Evolutionary conservation across 2,888 invertebrate genomes (phyloP), one percentile per base, ranked within the genome.

Genomic region (Galeopsomyia nigrocyanea): DNA sequence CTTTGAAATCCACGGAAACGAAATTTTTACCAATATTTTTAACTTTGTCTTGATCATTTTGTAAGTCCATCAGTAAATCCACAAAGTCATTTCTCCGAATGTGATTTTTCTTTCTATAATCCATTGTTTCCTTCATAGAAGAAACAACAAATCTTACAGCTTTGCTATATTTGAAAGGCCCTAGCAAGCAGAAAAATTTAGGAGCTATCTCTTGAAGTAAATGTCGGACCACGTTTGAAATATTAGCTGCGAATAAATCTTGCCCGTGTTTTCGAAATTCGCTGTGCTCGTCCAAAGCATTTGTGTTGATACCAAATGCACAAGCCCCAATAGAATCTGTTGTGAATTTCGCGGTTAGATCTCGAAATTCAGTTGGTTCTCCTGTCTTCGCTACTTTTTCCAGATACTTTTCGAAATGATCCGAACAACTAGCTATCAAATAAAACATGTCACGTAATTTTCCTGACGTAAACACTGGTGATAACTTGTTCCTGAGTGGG

Each of bases 381-480:
- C 71, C 26, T 5, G 3, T 22, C 2, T 17, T 3, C 0, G n/a
- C 5, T 7, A 2, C 13, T 5, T 17, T 2, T 19, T 61, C 66
- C 9, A 90, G 75, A 77, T 87, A 89, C 1, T 82, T 78, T 0
- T 83, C 82, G 73, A 90, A 78, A 53, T 82, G 81, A 13, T 83
- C 76, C 7, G 87, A 83, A 3, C 88, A 87, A 22, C 87, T 82
- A 14, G 82, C 78, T 9, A 90, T 86, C 2, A 88, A 81, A 0
- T 87, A 85, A 72, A 88, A 88, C 77, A 89, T 87, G 0, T 87
- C 81, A 77, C 89, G 90, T 31, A 88, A 87, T 74, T 89, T 88
- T 51, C 85, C 87, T 19, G 83, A 79, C 1, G 89, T 88, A 21
- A 90, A 86, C 0, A 87, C 88, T 0, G 89, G 85, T 2, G 89